Evolutionary conservation across 2,888 invertebrate species (phyloP).

Genomic region (Dexiosoma caninum): DNA sequence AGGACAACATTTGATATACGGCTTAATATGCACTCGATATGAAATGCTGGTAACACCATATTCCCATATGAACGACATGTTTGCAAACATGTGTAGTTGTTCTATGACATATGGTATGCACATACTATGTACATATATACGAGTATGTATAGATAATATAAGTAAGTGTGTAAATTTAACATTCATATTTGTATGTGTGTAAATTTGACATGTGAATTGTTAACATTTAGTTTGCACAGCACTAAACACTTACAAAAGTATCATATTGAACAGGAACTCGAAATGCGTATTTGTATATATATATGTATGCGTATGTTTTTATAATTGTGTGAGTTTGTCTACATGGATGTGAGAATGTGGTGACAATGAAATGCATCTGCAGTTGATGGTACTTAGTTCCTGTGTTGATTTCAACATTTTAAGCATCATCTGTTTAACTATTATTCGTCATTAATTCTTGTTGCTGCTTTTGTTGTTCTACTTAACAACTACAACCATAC

Average conservation of each 20-base stretch:
- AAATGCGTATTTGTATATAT: background rate
- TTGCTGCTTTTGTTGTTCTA: slow-evolving; percentile 28
- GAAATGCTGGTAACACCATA: too few relatives aligned
- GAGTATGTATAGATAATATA: too few relatives aligned
- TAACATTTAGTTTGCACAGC: background rate
- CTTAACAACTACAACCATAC: slow-evolving; percentile 21
- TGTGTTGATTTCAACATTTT: slow-evolving; percentile 21
- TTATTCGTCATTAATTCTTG: slow-evolving; percentile 15
- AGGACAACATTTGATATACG: too few relatives aligned
- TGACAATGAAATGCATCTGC: slow-evolving; percentile 25
- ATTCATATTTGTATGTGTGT: background rate
- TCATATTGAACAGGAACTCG: background rate
- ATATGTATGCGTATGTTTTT: background rate
- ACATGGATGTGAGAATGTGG: background rate
- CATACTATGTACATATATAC: background rate
- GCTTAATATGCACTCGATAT: too few relatives aligned
- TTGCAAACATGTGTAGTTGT: background rate
- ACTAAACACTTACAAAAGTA: slow-evolving; percentile 6
- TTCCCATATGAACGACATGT: too few relatives aligned
- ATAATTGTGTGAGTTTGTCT: background rate
- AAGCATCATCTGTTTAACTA: slow-evolving; percentile 36
- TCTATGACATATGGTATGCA: background rate
- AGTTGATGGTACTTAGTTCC: slow-evolving; percentile 1
- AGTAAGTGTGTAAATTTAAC: too few relatives aligned
- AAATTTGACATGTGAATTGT: background rate